Conservation (phyloP, 2,113 vertebrate genomes). For the Tursiops truncatus region DNA sequence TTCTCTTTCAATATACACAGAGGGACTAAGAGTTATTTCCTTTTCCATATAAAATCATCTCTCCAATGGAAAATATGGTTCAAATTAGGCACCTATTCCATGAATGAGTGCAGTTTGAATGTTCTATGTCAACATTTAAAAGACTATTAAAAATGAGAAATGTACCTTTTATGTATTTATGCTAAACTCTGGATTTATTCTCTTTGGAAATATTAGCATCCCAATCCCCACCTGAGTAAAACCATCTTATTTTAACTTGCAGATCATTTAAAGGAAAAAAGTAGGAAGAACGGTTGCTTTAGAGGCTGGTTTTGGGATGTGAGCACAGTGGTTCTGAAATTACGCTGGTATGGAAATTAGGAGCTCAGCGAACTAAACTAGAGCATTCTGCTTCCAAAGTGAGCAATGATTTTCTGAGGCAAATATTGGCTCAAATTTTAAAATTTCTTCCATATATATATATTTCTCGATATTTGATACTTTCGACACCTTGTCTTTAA, state of each 20-base stretch:
- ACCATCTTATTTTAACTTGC: background rate
- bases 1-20: slow-evolving; percentile 60
- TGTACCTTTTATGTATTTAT: background rate
- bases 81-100: slow-evolving; percentile 54
- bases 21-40: slow-evolving; percentile 58
- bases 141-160: slow-evolving; percentile 51
- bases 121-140: slow-evolving; percentile 43
- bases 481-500: background rate
- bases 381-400: background rate
- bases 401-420: background rate
- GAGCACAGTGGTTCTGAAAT: background rate
- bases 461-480: slow-evolving; percentile 50
- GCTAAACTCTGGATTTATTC: slow-evolving; percentile 2
- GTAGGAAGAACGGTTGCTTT: background rate
- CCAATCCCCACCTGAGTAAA: background rate
- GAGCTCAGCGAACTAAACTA: background rate
- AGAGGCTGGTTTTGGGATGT: background rate
- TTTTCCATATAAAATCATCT: slow-evolving; percentile 46
- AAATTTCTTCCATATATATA: slow-evolving; percentile 1
- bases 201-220: slow-evolving; percentile 41
- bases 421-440: slow-evolving; percentile 19
- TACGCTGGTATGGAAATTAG: background rate
- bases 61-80: slow-evolving; percentile 62
- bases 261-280: slow-evolving; percentile 18
- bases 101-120: slow-evolving; percentile 50